phyloP scores from a whole-genome alignment of 2,888 invertebrate species.

The Leptopilina syphax region DNA sequence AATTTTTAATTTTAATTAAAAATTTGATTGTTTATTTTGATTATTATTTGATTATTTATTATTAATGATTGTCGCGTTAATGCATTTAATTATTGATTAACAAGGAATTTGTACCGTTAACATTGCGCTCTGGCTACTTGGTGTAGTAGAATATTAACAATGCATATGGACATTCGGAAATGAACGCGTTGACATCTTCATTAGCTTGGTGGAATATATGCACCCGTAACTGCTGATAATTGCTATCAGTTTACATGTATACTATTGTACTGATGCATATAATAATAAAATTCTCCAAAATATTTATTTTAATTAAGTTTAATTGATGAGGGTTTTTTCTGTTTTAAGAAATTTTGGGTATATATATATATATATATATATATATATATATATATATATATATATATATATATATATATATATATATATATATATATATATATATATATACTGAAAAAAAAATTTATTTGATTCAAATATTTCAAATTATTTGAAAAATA shows the following conservation, averaged over 20 bases:
- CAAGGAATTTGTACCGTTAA: neutral
- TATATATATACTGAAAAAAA: too few species aligned
- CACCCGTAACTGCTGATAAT: neutral
- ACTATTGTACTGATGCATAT: neutral
- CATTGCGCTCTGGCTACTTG: neutral
- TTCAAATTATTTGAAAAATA: too few species aligned
- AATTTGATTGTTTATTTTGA: too few species aligned
- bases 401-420: too few species aligned
- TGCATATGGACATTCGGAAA: constrained; percentile 18
- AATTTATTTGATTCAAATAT: too few species aligned
- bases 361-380: too few species aligned
- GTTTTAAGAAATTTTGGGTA: too few species aligned
- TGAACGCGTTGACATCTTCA: constrained; percentile 16
- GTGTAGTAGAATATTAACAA: constrained; percentile 6
- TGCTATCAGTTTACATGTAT: constrained; percentile 4
- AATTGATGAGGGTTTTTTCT: too few species aligned
- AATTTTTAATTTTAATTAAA: too few species aligned
- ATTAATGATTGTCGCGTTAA: neutral
- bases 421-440: too few species aligned
- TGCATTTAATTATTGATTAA: neutral
- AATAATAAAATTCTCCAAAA: neutral
- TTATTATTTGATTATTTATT: neutral
- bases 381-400: too few species aligned
- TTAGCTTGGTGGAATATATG: constrained; percentile 11
- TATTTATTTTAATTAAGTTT: neutral